Evolutionary conservation across 2,113 vertebrate species (phyloP).

Genomic region (Prolemur simus): DNA sequence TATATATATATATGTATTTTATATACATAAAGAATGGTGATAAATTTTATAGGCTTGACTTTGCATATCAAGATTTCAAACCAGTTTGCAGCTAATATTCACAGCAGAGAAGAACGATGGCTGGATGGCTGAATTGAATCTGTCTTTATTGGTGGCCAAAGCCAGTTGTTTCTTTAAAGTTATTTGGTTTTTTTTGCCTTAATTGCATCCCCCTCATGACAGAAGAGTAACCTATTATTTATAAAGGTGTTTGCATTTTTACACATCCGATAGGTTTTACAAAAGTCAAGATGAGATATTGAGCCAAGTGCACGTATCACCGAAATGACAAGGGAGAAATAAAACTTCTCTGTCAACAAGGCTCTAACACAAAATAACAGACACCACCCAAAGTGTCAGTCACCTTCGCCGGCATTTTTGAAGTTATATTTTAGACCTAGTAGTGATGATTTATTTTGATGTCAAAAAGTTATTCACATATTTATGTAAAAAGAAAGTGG

Average conservation of each 20-base stretch:
- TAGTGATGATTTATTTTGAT: conserved; percentile 49
- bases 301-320: neutral
- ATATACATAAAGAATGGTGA: too few relatives aligned
- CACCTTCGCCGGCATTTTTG: neutral
- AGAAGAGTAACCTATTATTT: neutral
- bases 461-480: conserved; percentile 76
- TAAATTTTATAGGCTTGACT: neutral
- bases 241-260: neutral
- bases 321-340: neutral
- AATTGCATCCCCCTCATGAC: neutral
- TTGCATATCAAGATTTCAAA: neutral
- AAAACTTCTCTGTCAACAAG: neutral
- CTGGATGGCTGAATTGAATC: neutral
- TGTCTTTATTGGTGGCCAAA: neutral
- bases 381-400: conserved; percentile 28
- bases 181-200: neutral
- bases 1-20: neutral
- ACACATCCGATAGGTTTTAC: neutral
- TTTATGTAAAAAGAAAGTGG: conserved; percentile 78
- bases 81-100: neutral
- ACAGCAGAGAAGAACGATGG: neutral
- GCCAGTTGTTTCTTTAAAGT: neutral
- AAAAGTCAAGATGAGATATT: neutral
- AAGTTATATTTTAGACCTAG: conserved; percentile 22
- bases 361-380: neutral